Conservation (phyloP, 2,888 invertebrate genomes). For the Dryadula phaetusa region DNA sequence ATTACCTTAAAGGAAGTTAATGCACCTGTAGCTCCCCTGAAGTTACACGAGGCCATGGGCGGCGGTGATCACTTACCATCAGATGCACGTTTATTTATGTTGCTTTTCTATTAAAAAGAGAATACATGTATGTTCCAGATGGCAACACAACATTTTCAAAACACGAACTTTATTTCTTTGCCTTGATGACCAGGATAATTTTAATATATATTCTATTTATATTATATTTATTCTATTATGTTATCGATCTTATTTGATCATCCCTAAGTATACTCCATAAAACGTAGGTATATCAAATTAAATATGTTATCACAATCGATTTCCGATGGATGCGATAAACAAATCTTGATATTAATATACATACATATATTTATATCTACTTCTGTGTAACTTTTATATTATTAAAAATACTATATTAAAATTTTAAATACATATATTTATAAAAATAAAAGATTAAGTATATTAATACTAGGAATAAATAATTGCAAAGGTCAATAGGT, state of each 20-base stretch:
- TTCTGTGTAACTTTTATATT: not conserved
- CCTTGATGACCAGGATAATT: too few species aligned
- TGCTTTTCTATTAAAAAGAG: too few species aligned
- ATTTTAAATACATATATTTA: not conserved
- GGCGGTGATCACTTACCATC: too few species aligned
- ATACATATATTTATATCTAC: not conserved
- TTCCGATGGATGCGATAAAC: conserved; percentile 17
- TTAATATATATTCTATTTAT: too few species aligned
- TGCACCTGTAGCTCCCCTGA: too few species aligned
- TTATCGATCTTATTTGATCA: not conserved
- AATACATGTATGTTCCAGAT: too few species aligned
- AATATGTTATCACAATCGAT: conserved; percentile 16
- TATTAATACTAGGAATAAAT: not conserved
- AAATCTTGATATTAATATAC: conserved; percentile 1
- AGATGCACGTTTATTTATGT: too few species aligned
- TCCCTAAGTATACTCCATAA: not conserved
- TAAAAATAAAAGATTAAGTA: conserved; percentile 14
- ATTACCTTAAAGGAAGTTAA: too few species aligned
- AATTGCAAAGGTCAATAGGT: conserved; percentile 3
- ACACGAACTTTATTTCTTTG: too few species aligned
- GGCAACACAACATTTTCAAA: too few species aligned
- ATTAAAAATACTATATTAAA: not conserved
- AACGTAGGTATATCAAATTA: not conserved
- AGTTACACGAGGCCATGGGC: too few species aligned
- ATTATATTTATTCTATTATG: too few species aligned